A percentile compares a stretch with the other conserved stretches of the same genome.
Conservation (phyloP, 2,113 vertebrate species). For the Baryphthengus martii region DNA sequence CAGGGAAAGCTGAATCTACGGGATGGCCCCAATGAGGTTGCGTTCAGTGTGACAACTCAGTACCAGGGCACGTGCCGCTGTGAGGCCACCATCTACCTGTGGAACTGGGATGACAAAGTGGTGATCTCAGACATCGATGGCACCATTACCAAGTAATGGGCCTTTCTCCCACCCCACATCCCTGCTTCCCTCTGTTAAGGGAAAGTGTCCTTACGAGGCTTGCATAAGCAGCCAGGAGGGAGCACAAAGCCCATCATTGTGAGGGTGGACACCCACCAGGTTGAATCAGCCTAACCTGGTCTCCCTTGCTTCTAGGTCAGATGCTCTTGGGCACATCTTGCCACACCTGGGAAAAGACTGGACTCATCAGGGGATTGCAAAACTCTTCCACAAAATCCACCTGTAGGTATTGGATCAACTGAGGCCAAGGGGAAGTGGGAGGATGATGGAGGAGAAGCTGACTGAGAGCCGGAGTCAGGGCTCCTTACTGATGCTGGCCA, state of each 20-base stretch:
- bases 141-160: constrained; percentile 92
- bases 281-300: not conserved
- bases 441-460: not conserved
- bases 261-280: too few species aligned
- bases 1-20: constrained; percentile 84
- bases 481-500: not conserved
- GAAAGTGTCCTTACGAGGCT: not conserved
- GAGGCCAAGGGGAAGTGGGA: not conserved
- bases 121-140: constrained; percentile 95
- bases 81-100: constrained; percentile 91
- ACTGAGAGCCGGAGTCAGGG: not conserved
- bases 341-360: constrained; percentile 95
- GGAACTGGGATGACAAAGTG: constrained; percentile 92
- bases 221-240: not conserved
- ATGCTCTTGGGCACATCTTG: constrained; percentile 92
- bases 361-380: constrained; percentile 91
- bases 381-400: constrained; percentile 94
- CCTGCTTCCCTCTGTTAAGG: not conserved
- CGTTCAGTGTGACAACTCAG: constrained; percentile 93
- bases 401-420: constrained; percentile 70
- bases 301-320: constrained; percentile 77
- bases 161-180: not conserved
- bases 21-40: constrained; percentile 87
- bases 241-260: not conserved
- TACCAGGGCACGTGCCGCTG: constrained; percentile 96